A percentile compares a stretch with the other conserved stretches of the same genome.
These are phyloP conservation scores for Acanthaster planci DNA, from an alignment of 35 echinoderm and acorn worm genomes.

Conservation along the genomic window DNA sequence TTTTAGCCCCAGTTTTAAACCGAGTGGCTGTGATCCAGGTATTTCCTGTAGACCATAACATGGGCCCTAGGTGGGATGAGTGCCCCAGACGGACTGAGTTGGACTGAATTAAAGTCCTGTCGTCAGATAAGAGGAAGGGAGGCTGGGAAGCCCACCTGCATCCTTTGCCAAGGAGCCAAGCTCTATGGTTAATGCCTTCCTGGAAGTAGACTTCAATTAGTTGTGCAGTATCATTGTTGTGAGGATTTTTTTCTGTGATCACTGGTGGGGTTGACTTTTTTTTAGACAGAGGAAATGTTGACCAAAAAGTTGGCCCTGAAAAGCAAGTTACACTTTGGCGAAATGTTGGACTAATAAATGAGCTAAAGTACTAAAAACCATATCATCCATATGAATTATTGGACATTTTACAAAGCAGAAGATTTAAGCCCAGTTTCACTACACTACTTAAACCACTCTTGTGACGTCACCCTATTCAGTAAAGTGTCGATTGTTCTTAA, in stretches of 20 bases:
- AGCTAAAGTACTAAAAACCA: too few species aligned
- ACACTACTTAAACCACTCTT: too few species aligned
- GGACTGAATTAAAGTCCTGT: conserved; percentile 1
- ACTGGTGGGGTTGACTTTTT: too few species aligned
- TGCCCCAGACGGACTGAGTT: not conserved
- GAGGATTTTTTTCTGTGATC: not conserved
- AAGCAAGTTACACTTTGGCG: too few species aligned
- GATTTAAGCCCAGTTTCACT: too few species aligned
- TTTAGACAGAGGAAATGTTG: too few species aligned
- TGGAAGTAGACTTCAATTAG: not conserved
- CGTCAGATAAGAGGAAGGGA: not conserved
- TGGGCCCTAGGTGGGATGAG: not conserved
- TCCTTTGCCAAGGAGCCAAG: not conserved
- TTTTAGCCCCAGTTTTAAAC: not conserved
- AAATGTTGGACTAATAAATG: too few species aligned
- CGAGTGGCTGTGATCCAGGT: conserved; percentile 2
- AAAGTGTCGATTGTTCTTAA: too few species aligned
- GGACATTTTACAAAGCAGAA: too few species aligned
- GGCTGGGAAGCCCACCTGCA: not conserved
- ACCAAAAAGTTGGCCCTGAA: too few species aligned
- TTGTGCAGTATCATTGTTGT: conserved; percentile 31
- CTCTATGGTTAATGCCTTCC: not conserved
- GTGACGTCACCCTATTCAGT: too few species aligned
- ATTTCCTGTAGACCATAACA: not conserved
- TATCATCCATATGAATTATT: too few species aligned